Evolutionary conservation across 2,113 vertebrate genomes (phyloP).

Genomic region (Lagopus muta): DNA sequence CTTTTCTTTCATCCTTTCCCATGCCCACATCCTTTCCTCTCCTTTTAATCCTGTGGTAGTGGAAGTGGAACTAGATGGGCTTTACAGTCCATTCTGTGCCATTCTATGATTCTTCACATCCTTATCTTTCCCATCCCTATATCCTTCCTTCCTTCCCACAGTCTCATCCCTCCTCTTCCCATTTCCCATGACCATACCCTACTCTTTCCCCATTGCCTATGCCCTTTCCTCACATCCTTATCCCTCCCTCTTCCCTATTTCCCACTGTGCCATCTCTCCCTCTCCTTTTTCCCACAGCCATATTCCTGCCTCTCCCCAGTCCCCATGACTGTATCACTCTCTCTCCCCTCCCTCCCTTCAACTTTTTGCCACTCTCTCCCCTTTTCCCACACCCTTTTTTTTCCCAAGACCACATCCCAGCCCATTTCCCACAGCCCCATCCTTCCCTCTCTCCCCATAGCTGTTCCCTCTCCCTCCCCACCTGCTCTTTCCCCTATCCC

Average conservation of each 20-base stretch:
- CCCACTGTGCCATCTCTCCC: neutral
- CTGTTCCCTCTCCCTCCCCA: neutral
- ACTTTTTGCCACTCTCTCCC: neutral
- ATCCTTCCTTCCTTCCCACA: too few species aligned
- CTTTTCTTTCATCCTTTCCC: neutral
- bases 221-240: neutral
- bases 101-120: neutral
- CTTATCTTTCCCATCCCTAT: neutral
- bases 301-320: neutral
- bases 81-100: neutral
- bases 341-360: neutral
- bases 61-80: too few species aligned
- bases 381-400: neutral
- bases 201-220: neutral
- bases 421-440: neutral
- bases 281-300: neutral
- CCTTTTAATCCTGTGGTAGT: neutral
- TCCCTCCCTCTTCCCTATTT: neutral
- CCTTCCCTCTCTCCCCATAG: neutral
- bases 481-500: neutral
- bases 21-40: neutral
- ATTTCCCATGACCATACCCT: too few species aligned
- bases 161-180: neutral
- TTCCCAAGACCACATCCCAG: neutral
- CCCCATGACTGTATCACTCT: neutral